Base-by-base conservation (phyloP, 2,888 invertebrate genomes). In the Congeria kusceri region DNA sequence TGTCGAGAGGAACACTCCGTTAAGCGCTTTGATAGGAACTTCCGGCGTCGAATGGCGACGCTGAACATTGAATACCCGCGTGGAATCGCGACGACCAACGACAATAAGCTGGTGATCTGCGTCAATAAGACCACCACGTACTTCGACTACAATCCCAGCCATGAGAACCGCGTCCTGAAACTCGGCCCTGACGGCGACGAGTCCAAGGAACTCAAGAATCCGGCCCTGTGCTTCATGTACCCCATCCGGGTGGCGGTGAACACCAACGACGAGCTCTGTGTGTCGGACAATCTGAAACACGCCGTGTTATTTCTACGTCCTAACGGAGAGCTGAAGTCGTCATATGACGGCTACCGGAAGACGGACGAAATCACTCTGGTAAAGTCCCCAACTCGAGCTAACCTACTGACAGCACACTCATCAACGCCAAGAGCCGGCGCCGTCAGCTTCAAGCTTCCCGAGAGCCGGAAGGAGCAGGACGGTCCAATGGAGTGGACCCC, bases 241-340 rank as follows among this genome's bases (percentile, higher is more conserved):
- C 83, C 85, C 7, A 85, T 85, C 18, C 74, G 85, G 27, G 81
- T 85, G 0, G 83, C 85, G 0, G 75, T 83, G 0, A 83, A 82
- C 63, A 57, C 67, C 13, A 82, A 80, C 13, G 81, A 80, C 23
- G 76, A 83, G 53, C 62, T 85, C 18, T 83, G 83, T 53, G 85
- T 85, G 18, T 83, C 85, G 7, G 85, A 85, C 47, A 83, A 39
- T 39, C 58, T 80, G 18, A 74, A 83, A 61, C 77, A 83, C 56
- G 75, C 83, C 0, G 83, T 83, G 0, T 56, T 83, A 47, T 77
- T 83, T 47, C 70, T 83, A 0, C 56, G 68, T 9, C 74, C 79
- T 25, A 83, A 77, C 63, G 83, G 83, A 5, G 83, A 83, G 49
- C 64, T 83, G 9, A 83, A 77, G 58, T 64, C 71, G 9, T 57